A percentile compares a stretch with the other conserved stretches of the same genome.
phyloP scores from a whole-genome alignment of 2,888 invertebrate genomes.

The Perizoma affinitatum region DNA sequence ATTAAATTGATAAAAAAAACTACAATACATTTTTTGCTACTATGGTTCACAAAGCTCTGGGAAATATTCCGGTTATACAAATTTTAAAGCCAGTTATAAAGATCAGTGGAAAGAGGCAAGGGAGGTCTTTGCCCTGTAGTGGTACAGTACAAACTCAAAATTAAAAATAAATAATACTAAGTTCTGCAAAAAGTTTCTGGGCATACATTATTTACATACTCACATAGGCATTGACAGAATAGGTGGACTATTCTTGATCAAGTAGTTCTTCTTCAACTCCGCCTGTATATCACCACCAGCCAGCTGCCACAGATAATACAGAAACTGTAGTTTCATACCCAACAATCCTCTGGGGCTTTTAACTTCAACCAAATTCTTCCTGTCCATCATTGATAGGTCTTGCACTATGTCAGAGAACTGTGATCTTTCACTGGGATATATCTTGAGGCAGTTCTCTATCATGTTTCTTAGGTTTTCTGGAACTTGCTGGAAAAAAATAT shows the following conservation, averaged over 20 bases:
- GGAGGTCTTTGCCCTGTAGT: no score
- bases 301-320: conserved; percentile 97
- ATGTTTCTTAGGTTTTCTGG: conserved; percentile 84
- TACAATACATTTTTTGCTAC: no score
- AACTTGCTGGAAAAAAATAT: conserved; percentile 72
- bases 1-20: no score
- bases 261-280: conserved; percentile 94
- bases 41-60: no score
- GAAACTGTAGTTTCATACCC: conserved; percentile 88
- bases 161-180: no score
- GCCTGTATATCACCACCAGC: conserved; percentile 97
- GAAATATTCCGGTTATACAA: no score
- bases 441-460: conserved; percentile 89
- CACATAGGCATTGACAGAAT: conserved; percentile 91
- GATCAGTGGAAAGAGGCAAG: no score
- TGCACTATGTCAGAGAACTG: conserved; percentile 85
- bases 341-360: conserved; percentile 74
- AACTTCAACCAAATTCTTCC: conserved; percentile 68
- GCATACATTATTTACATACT: conserved; percentile 44
- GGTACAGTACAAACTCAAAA: no score
- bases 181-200: no score
- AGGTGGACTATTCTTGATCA: conserved; percentile 93
- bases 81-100: no score
- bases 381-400: conserved; percentile 59
- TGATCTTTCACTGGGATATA: conserved; percentile 83